These are phyloP conservation scores for Nesidiocoris tenuis DNA, from an alignment of 2,888 invertebrate genomes.

Conservation along the genomic window DNA sequence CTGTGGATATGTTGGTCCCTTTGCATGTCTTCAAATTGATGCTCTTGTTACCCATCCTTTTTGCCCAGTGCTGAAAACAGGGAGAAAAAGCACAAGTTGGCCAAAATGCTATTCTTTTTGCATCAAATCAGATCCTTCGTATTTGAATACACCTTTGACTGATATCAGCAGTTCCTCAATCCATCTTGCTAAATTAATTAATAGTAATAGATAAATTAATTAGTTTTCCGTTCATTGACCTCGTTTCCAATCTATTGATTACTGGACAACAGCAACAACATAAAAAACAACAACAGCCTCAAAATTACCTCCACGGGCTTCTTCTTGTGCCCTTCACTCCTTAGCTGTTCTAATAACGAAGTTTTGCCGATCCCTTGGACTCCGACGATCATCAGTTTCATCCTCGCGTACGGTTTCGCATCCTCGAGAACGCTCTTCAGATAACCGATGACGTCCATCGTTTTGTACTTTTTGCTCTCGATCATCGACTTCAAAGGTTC, in stretches of 20 bases:
- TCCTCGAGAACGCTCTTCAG: constrained; percentile 84
- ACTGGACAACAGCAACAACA: no score
- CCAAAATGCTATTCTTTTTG: no score
- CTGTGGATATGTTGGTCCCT: constrained; percentile 86
- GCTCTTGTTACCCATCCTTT: constrained; percentile 88
- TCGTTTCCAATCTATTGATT: no score
- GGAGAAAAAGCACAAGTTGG: no score
- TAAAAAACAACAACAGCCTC: no score
- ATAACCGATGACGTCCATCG: constrained; percentile 92
- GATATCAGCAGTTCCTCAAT: neutral
- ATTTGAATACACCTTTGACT: neutral
- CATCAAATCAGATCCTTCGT: neutral
- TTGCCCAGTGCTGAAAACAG: constrained; percentile 85
- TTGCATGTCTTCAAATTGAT: constrained; percentile 72
- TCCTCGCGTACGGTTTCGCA: constrained; percentile 87
- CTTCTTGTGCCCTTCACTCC: constrained; percentile 80
- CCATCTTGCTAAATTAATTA: no score
- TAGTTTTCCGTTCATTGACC: no score
- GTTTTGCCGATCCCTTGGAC: constrained; percentile 88
- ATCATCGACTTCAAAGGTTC: constrained; percentile 91
- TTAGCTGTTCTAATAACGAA: constrained; percentile 80
- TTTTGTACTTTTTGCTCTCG: constrained; percentile 88
- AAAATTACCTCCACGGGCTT: constrained; percentile 69
- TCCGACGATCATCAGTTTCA: constrained; percentile 96
- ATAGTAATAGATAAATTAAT: no score